These are phyloP conservation scores for Carlito syrichta DNA, from an alignment of 2,113 vertebrate genomes.

Conservation along the genomic window DNA sequence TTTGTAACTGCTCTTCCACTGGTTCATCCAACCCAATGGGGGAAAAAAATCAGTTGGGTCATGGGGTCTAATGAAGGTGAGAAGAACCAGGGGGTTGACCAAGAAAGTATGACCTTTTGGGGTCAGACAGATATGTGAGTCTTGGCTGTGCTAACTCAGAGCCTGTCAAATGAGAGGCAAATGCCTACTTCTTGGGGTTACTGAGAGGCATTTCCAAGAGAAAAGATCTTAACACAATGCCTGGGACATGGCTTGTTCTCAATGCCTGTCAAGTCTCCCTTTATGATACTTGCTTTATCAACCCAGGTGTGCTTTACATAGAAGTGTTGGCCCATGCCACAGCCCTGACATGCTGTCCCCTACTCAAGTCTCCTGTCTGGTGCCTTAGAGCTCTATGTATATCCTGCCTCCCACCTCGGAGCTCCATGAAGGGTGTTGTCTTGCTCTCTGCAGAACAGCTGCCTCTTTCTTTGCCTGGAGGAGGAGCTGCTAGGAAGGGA, in stretches of 20 bases:
- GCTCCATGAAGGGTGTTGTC: neutral
- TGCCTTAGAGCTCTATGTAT: neutral
- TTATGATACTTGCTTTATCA: neutral
- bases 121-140: neutral
- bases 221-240: neutral
- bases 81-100: neutral
- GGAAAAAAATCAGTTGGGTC: neutral
- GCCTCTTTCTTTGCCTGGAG: neutral
- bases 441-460: neutral
- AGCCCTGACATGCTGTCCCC: neutral
- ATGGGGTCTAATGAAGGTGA: neutral
- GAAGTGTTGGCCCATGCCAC: accelerated
- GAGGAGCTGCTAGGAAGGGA: neutral
- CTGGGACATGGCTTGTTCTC: neutral
- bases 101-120: neutral
- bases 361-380: neutral
- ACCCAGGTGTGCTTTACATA: neutral
- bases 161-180: neutral
- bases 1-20: neutral
- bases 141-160: neutral
- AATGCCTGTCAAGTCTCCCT: neutral
- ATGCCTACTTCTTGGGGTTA: neutral
- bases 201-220: neutral
- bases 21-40: neutral
- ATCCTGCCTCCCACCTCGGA: neutral